Conservation (phyloP, 2,797 vertebrate species). For the Phoebastria nigripes region DNA sequence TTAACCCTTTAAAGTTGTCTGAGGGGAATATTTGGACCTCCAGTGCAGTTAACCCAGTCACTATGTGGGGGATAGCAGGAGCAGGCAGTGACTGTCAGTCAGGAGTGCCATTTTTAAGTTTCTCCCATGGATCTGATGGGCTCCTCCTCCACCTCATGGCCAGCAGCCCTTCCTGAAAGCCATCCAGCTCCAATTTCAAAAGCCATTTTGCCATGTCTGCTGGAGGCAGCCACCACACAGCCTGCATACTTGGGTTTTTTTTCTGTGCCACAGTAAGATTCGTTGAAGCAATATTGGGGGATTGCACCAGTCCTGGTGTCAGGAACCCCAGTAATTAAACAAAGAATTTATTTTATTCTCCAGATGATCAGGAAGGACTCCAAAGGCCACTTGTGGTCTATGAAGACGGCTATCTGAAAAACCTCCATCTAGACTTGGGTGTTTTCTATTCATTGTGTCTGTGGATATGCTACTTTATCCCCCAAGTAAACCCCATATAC, state of each 20-base stretch:
- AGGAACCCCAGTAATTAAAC: not conserved
- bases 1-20: not conserved
- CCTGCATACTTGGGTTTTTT: not conserved
- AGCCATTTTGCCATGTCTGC: not conserved
- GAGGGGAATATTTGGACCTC: not conserved
- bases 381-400: not conserved
- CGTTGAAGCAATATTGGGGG: not conserved
- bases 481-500: not conserved
- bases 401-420: not conserved
- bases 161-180: not conserved
- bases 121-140: not conserved
- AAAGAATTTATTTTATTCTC: not conserved
- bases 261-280: not conserved
- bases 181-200: not conserved
- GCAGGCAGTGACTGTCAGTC: not conserved
- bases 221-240: not conserved
- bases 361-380: not conserved
- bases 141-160: not conserved
- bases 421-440: not conserved
- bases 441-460: not conserved
- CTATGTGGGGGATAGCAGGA: not conserved
- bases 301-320: not conserved
- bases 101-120: not conserved
- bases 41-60: not conserved
- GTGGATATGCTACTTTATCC: not conserved